Percentiles rank a stretch among this genome's conserved stretches.
These are phyloP conservation scores for Thera britannica DNA, from an alignment of 2,888 invertebrate species.

Conservation along the genomic window DNA sequence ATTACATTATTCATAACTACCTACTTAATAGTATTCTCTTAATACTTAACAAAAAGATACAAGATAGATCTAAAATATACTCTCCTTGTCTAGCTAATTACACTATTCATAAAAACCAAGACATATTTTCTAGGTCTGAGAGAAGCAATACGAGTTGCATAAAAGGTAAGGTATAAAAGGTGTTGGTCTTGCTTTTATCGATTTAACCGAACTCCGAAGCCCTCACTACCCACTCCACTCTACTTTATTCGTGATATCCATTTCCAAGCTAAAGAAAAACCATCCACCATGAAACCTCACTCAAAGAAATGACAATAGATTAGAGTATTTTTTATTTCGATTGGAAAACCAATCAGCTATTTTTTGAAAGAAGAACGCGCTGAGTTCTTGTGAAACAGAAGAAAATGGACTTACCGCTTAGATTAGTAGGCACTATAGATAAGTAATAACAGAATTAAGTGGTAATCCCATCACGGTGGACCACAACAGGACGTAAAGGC, in stretches of 20 bases:
- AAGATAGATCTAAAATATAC: too few relatives aligned
- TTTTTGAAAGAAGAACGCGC: not conserved
- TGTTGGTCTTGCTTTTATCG: slow-evolving; percentile 12
- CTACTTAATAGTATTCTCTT: too few relatives aligned
- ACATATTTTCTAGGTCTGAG: not conserved
- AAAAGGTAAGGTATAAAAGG: not conserved
- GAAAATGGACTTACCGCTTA: slow-evolving; percentile 50
- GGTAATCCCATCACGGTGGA: slow-evolving; percentile 58
- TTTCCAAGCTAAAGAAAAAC: not conserved
- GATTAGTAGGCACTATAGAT: slow-evolving; percentile 51
- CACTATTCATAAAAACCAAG: not conserved
- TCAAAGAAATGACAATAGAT: not conserved
- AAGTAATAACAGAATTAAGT: slow-evolving; percentile 46
- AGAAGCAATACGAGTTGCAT: not conserved
- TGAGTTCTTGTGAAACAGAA: not conserved
- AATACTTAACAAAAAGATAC: too few relatives aligned
- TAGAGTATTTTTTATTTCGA: not conserved
- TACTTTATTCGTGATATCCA: not conserved
- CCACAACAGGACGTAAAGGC: slow-evolving; percentile 38
- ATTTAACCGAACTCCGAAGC: slow-evolving; percentile 5
- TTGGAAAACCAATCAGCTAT: not conserved
- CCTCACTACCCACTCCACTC: not conserved
- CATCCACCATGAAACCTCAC: not conserved
- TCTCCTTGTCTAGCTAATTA: too few relatives aligned
- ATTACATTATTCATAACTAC: too few relatives aligned